Percentiles rank a stretch among this genome's conserved stretches.
Conservation (phyloP, 2,797 vertebrate species). For the Centroberyx gerrardi region DNA sequence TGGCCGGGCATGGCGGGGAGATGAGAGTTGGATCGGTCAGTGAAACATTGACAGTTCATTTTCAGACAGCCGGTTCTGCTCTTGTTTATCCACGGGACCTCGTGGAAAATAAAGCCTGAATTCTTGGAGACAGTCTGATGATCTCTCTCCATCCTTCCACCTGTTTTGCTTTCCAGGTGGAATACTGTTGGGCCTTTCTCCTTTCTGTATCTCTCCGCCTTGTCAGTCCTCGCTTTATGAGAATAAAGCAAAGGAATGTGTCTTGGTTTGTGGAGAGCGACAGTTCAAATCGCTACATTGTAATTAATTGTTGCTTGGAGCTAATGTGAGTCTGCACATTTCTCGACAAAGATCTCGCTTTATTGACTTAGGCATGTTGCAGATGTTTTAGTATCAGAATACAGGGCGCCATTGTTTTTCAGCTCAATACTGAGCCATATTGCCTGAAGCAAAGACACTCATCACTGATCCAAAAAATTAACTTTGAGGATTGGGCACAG, state of each 20-base stretch:
- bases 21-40: constrained; percentile 58
- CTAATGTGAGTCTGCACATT: not conserved
- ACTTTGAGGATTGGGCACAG: constrained; percentile 28
- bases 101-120: constrained; percentile 69
- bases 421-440: constrained; percentile 15
- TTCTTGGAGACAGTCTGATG: constrained; percentile 47
- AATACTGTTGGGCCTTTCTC: constrained; percentile 21
- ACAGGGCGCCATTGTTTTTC: constrained; percentile 44
- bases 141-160: constrained; percentile 53
- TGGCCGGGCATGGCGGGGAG: constrained; percentile 40
- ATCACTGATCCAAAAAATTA: constrained; percentile 45
- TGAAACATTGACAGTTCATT: constrained; percentile 53
- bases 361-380: constrained; percentile 51
- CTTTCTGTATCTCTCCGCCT: constrained; percentile 30
- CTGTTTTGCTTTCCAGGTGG: constrained; percentile 75
- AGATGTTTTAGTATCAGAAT: constrained; percentile 22
- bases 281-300: constrained; percentile 42
- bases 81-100: constrained; percentile 59
- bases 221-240: constrained; percentile 37
- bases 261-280: constrained; percentile 29
- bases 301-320: constrained; percentile 35
- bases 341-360: constrained; percentile 6
- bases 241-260: constrained; percentile 26
- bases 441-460: constrained; percentile 48
- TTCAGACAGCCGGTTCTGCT: constrained; percentile 40